Conservation (phyloP, 2,797 vertebrate genomes). For the Muraenolepis orangiensis region DNA sequence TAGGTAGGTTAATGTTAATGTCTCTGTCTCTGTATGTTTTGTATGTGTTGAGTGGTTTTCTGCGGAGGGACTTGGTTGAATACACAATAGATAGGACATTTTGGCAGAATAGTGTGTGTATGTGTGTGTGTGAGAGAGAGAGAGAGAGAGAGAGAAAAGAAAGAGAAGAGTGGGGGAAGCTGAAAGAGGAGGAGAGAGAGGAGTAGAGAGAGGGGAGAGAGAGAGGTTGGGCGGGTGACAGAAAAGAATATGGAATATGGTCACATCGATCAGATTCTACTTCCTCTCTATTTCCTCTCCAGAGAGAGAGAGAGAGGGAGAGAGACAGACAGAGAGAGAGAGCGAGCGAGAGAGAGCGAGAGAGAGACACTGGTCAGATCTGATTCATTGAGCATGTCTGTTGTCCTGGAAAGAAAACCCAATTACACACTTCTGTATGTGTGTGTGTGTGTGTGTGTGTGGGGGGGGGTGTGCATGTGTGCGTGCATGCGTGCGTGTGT, state of each 20-base stretch:
- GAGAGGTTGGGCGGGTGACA: background rate
- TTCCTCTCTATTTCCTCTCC: slow-evolving; percentile 1
- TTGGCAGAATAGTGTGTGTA: background rate
- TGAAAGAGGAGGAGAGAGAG: background rate
- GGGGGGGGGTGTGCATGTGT: background rate
- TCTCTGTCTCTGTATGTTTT: too few relatives aligned
- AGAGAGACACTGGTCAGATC: slow-evolving; percentile 69
- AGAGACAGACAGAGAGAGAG: slow-evolving; percentile 59
- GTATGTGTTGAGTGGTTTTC: background rate
- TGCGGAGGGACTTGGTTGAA: background rate
- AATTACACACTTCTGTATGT: slow-evolving; percentile 74
- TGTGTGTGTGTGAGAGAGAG: too few relatives aligned
- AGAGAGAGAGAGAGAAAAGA: background rate
- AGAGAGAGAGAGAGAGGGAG: slow-evolving; percentile 37
- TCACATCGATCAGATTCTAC: background rate
- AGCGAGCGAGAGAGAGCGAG: slow-evolving; percentile 59
- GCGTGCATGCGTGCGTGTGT: slow-evolving; percentile 17
- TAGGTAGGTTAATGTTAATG: too few relatives aligned
- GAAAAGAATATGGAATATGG: background rate
- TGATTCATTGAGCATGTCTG: slow-evolving; percentile 73
- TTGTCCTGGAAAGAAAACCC: slow-evolving; percentile 80
- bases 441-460: slow-evolving; percentile 23
- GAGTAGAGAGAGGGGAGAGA: background rate
- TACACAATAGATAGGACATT: background rate
- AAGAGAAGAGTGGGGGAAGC: background rate